Conservation (phyloP, 2,797 vertebrate species). For the Phrynocephalus vlangalii region DNA sequence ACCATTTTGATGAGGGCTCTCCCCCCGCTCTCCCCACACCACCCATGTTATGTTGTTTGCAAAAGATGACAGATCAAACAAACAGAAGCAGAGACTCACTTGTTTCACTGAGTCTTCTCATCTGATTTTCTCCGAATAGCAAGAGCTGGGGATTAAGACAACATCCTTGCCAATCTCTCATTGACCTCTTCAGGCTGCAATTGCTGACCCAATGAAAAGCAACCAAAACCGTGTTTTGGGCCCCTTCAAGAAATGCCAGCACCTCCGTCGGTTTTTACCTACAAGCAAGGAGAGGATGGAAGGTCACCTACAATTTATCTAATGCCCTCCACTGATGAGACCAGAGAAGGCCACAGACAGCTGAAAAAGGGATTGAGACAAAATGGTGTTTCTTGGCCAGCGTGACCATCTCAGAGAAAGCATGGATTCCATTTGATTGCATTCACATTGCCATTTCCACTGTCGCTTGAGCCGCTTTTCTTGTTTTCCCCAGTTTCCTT, state of each 20-base stretch:
- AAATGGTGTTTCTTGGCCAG: background rate
- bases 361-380: background rate
- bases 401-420: too few species aligned
- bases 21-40: background rate
- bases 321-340: background rate
- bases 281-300: background rate
- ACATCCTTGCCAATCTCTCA: too few species aligned
- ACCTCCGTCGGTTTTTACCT: background rate
- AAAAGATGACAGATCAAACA: conserved; percentile 23
- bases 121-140: background rate
- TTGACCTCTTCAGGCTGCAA: too few species aligned
- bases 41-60: background rate
- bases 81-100: background rate
- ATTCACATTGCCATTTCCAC: too few species aligned
- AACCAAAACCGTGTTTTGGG: too few species aligned
- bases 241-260: too few species aligned
- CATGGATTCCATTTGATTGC: too few species aligned
- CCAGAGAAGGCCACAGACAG: background rate
- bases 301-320: too few species aligned
- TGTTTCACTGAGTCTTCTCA: background rate
- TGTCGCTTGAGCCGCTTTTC: too few species aligned
- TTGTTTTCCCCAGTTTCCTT: background rate
- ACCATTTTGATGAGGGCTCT: background rate
- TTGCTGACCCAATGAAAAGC: too few species aligned
- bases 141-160: too few species aligned